Percentiles rank a stretch among this genome's conserved stretches.
phyloP scores from a whole-genome alignment of 1,140 invertebrate species.

The Episyrphus balteatus region DNA sequence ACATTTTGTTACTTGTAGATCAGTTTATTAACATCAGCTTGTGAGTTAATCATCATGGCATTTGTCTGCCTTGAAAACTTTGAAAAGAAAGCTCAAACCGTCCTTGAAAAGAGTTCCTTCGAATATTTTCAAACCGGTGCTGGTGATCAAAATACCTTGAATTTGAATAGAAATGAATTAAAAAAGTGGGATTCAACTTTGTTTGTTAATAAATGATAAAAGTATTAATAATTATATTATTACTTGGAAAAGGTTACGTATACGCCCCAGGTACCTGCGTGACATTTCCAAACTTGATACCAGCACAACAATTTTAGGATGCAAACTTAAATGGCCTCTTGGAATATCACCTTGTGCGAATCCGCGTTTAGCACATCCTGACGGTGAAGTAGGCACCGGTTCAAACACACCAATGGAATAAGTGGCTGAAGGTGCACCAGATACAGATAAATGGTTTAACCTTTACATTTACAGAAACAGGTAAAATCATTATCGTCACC shows the following conservation, averaged over 20 bases:
- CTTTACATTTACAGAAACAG: conserved; percentile 63
- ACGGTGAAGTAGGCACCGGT: conserved; percentile 76
- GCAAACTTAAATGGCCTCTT: conserved; percentile 62
- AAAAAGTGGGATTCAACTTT: conserved; percentile 44
- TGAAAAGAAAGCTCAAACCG: conserved; percentile 52
- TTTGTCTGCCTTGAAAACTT: conserved; percentile 65
- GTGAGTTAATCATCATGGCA: neutral
- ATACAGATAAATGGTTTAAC: conserved; percentile 72
- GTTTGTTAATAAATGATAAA: neutral
- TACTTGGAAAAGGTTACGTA: conserved; percentile 31
- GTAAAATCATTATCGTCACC: too few species aligned
- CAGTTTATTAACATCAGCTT: too few species aligned
- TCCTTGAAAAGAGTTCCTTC: conserved; percentile 50
- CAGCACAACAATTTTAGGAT: conserved; percentile 50
- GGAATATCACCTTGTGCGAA: conserved; percentile 80
- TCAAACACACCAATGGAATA: conserved; percentile 78
- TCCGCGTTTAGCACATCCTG: conserved; percentile 78
- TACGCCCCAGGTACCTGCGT: conserved; percentile 63
- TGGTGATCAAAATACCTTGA: conserved; percentile 61
- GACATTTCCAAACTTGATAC: conserved; percentile 56
- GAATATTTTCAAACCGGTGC: conserved; percentile 83
- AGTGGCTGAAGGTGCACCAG: conserved; percentile 59
- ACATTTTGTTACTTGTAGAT: too few species aligned
- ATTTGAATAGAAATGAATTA: conserved; percentile 62
- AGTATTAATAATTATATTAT: neutral